Percentiles rank a stretch among this genome's conserved stretches.
These are phyloP conservation scores for Neocloeon triangulifer DNA, from an alignment of 1,140 invertebrate genomes.

Conservation along the genomic window DNA sequence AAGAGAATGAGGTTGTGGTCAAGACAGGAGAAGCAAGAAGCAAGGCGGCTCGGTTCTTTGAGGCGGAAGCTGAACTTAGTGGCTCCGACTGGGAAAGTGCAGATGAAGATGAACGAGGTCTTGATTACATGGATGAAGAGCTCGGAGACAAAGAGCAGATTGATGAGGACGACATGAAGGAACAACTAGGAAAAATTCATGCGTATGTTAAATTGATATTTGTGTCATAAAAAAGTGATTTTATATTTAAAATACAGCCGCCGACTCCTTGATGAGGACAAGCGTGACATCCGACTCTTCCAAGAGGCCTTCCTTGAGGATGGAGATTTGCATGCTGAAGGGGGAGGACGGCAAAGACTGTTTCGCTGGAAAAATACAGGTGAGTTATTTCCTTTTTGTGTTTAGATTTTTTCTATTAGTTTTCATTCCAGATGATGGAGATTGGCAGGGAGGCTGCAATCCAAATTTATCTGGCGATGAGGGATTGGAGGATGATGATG, in stretches of 20 bases:
- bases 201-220: conserved; percentile 21
- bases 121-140: conserved; percentile 48
- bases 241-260: conserved; percentile 27
- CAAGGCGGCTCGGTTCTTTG: conserved; percentile 43
- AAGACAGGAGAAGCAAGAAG: too few relatives aligned
- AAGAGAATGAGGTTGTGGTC: conserved; percentile 65
- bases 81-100: conserved; percentile 58
- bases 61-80: conserved; percentile 66
- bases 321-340: conserved; percentile 56
- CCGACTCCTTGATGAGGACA: conserved; percentile 57
- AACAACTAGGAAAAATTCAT: conserved; percentile 44
- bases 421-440: conserved; percentile 15
- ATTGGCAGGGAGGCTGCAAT: conserved; percentile 17
- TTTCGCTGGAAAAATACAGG: conserved; percentile 64
- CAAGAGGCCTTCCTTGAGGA: conserved; percentile 69
- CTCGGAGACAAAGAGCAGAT: conserved; percentile 53
- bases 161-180: conserved; percentile 35
- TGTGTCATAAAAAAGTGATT: conserved; percentile 3
- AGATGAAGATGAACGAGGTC: conserved; percentile 49
- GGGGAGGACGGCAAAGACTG: conserved; percentile 41
- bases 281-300: conserved; percentile 45
- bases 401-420: background rate
- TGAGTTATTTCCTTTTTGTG: conserved; percentile 19
- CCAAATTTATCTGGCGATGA: conserved; percentile 11
- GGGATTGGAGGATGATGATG: conserved; percentile 31